phyloP scores from a whole-genome alignment of 2,797 vertebrate genomes.

The Melanotaenia boesemani region DNA sequence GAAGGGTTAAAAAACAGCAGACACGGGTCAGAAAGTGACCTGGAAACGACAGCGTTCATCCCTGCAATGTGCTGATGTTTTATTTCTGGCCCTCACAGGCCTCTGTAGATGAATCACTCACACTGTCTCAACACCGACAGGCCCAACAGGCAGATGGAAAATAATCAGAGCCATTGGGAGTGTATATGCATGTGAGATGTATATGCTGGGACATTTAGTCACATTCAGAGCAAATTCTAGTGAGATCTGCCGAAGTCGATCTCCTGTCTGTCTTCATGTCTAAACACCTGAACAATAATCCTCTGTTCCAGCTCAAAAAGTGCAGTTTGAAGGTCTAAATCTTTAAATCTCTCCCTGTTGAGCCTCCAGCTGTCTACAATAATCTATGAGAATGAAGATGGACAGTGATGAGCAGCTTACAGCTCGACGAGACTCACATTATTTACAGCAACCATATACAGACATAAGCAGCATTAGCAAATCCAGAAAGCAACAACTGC shows the following conservation, averaged over 20 bases:
- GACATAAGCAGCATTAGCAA: background rate
- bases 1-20: background rate
- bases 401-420: background rate
- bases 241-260: background rate
- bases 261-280: background rate
- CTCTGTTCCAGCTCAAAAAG: background rate
- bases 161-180: background rate
- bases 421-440: background rate
- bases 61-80: background rate
- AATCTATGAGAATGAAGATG: background rate
- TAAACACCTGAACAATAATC: background rate
- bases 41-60: background rate
- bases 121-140: background rate
- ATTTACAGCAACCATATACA: too few relatives aligned
- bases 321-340: background rate
- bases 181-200: background rate
- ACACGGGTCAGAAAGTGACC: background rate
- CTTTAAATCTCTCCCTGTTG: background rate
- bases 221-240: background rate
- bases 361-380: background rate
- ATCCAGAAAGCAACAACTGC: too few relatives aligned
- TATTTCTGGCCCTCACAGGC: background rate
- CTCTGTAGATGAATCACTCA: background rate
- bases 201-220: background rate
- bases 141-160: background rate